Evolutionary conservation across 2,888 invertebrate species (phyloP), one percentile per base, ranked within the genome.

Genomic region (Oscheius sp.): DNA sequence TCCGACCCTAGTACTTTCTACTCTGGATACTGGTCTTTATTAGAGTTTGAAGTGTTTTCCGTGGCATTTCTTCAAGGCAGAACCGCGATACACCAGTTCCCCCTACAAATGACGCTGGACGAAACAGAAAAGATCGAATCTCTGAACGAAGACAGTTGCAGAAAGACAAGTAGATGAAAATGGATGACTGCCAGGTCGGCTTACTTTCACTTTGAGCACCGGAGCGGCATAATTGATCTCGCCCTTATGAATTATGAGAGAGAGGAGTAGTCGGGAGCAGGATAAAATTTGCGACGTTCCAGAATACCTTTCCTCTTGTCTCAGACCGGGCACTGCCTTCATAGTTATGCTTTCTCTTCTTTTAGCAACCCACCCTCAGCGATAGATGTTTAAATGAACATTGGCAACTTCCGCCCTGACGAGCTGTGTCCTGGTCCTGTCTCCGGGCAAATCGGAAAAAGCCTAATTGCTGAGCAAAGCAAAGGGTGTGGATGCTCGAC

Each of bases 181-280:
- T 16, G 49, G 49, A 21, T 49, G 49, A 49, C 27, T 35, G 58
- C 18, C 45, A 43, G 23, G 41, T 61, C 61, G 61, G 41, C 61
- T 66, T 35, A 52, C 52, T 66, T 66, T 66, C 66, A 66, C 25
- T 66, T 49, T 16, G 66, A 52, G 66, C 66, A 66, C 52, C 66
- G 52, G 66, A 66, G 66, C 66, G 52, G 66, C 66, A 66, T 66
- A 66, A 66, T 66, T 66, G 66, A 66, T 66, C 66, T 27, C 66
- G 49, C 9, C 25, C 66, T 66, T 66, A 66, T 66, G 66, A 66
- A 66, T 66, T 66, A 66, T 66, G 52, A 9, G 52, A 18, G 52
- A 9, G 66, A 52, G 52, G 46, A 66, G 66, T 35, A 49, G 16
- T 13, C 49, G 5, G 21, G 49, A 49, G 3, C 16, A 49, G 21